A percentile compares a stretch with the other conserved stretches of the same genome.
Conservation (phyloP, 1,140 invertebrate species). For the Eulimnadia texana region DNA sequence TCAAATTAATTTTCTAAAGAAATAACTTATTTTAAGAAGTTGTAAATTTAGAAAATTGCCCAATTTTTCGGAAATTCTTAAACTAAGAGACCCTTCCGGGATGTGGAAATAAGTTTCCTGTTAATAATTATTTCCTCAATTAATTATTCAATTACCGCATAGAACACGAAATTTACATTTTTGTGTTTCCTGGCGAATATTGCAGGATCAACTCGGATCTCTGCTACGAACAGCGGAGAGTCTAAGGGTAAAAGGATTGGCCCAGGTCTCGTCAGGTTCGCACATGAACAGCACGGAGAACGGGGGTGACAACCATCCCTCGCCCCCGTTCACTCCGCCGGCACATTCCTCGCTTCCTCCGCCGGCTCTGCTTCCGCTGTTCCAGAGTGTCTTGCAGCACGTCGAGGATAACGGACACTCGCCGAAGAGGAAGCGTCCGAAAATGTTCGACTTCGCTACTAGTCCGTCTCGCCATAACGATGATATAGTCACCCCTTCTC, state of each 20-base stretch:
- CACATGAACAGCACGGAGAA: slow-evolving; percentile 6
- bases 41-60: neutral
- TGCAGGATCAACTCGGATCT: slow-evolving; percentile 62
- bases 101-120: neutral
- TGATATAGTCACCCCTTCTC: neutral
- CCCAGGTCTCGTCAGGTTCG: slow-evolving; percentile 52
- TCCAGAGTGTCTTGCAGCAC: neutral
- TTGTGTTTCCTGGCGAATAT: slow-evolving; percentile 15
- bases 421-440: neutral
- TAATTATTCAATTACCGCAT: neutral
- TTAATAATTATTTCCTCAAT: neutral
- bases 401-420: neutral
- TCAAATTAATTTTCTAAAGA: too few relatives aligned
- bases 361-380: slow-evolving; percentile 5
- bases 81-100: too few relatives aligned
- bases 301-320: slow-evolving; percentile 38
- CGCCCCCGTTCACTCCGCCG: neutral
- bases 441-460: neutral
- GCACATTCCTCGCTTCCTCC: slow-evolving; percentile 11
- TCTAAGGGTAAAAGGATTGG: slow-evolving; percentile 75
- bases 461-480: neutral
- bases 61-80: too few relatives aligned
- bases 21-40: neutral
- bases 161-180: too few relatives aligned
- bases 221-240: slow-evolving; percentile 81